These are phyloP conservation scores for Psilanteris sp. DNA, from an alignment of 1,140 invertebrate species.

Conservation along the genomic window DNA sequence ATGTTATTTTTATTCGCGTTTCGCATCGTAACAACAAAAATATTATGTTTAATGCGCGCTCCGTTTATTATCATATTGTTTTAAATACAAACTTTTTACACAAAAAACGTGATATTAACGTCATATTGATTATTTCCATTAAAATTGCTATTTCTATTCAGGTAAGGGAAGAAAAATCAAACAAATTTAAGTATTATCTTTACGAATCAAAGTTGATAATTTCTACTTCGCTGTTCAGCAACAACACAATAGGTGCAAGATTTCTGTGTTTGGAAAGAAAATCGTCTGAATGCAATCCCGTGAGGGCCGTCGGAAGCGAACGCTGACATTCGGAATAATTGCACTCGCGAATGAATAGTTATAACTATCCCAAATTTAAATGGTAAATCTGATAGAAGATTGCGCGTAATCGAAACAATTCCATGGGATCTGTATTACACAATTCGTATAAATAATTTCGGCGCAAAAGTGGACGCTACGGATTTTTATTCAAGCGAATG, in stretches of 20 bases:
- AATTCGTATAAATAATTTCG: slow-evolving; percentile 48
- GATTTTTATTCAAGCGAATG: slow-evolving; percentile 25
- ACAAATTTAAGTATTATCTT: slow-evolving; percentile 27
- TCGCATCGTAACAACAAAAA: too few relatives aligned
- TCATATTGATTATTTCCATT: too few relatives aligned
- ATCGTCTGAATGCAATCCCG: slow-evolving; percentile 27
- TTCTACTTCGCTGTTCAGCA: slow-evolving; percentile 9
- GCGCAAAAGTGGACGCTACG: slow-evolving; percentile 11
- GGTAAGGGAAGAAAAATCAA: slow-evolving; percentile 13
- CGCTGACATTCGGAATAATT: slow-evolving; percentile 41
- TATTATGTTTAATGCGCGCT: too few relatives aligned
- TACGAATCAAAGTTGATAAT: slow-evolving; percentile 36
- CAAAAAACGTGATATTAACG: too few relatives aligned
- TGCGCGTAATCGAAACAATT: slow-evolving; percentile 35
- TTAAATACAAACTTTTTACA: too few relatives aligned
- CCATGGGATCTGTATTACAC: slow-evolving; percentile 13
- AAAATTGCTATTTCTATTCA: too few relatives aligned
- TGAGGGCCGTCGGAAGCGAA: slow-evolving; percentile 35
- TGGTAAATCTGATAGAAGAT: too few relatives aligned
- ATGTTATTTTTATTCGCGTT: too few relatives aligned
- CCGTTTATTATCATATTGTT: too few relatives aligned
- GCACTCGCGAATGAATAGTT: slow-evolving; percentile 20
- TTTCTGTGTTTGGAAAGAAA: slow-evolving; percentile 16
- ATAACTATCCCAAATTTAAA: too few relatives aligned
- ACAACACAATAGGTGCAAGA: slow-evolving; percentile 45